Percentiles rank a stretch among this genome's conserved stretches.
phyloP scores from a whole-genome alignment of 2,113 vertebrate genomes.

The Corythoichthys haematopterus region DNA sequence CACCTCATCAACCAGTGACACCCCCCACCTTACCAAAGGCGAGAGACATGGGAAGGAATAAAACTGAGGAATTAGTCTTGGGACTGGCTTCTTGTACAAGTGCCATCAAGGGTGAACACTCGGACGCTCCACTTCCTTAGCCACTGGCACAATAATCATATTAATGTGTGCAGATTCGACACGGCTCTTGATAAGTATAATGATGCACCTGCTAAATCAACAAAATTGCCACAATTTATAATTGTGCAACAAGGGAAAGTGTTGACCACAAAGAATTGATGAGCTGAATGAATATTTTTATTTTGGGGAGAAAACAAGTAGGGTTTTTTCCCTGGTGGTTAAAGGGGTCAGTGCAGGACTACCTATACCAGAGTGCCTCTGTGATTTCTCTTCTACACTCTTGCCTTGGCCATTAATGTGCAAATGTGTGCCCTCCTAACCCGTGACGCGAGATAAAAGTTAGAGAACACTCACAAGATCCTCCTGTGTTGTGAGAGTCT shows the following conservation, averaged over 20 bases:
- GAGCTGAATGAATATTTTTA: conserved; percentile 86
- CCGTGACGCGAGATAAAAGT: conserved; percentile 81
- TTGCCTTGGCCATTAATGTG: conserved; percentile 95
- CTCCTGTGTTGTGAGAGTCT: conserved; percentile 74
- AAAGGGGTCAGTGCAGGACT: conserved; percentile 89
- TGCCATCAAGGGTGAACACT: conserved; percentile 39
- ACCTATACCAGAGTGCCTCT: conserved; percentile 81
- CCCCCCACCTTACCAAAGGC: conserved; percentile 34
- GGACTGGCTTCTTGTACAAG: conserved; percentile 51
- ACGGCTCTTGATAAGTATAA: conserved; percentile 84
- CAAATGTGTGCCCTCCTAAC: conserved; percentile 93
- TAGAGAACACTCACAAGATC: conserved; percentile 86
- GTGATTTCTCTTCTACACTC: conserved; percentile 71
- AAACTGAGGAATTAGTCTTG: conserved; percentile 58
- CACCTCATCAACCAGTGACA: conserved; percentile 44
- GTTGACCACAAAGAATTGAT: conserved; percentile 91
- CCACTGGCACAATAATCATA: conserved; percentile 81
- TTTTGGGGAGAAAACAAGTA: conserved; percentile 81
- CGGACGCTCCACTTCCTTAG: conserved; percentile 32
- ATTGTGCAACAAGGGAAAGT: conserved; percentile 90
- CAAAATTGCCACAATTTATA: conserved; percentile 79
- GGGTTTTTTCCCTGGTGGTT: conserved; percentile 69
- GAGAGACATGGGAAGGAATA: conserved; percentile 64
- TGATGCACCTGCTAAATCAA: conserved; percentile 81
- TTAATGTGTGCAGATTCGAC: conserved; percentile 89